phyloP scores from a whole-genome alignment of 1,140 invertebrate species.

The Nixonia krombeini region DNA sequence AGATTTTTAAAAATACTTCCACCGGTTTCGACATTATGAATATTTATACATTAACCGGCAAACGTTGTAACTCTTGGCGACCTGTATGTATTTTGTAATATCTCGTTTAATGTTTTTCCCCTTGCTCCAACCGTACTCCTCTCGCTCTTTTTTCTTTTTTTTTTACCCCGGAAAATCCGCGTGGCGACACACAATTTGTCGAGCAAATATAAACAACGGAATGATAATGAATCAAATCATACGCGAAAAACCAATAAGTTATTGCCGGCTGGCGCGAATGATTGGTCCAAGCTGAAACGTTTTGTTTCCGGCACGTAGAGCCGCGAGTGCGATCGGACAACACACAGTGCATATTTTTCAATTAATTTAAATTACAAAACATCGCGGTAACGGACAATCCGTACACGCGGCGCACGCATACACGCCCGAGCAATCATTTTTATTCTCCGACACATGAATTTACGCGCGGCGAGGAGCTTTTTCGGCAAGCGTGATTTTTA shows the following conservation, averaged over 20 bases:
- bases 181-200: conserved; percentile 40
- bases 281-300: conserved; percentile 56
- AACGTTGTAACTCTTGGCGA: conserved; percentile 6
- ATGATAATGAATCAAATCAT: conserved; percentile 70
- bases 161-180: conserved; percentile 18
- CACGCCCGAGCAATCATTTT: conserved; percentile 60
- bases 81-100: conserved; percentile 43
- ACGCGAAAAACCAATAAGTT: conserved; percentile 69
- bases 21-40: conserved; percentile 26
- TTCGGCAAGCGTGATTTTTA: conserved; percentile 43
- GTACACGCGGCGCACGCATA: conserved; percentile 20
- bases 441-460: conserved; percentile 54
- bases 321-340: conserved; percentile 58
- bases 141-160: conserved; percentile 20
- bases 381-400: conserved; percentile 59
- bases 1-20: conserved; percentile 22
- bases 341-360: conserved; percentile 69
- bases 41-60: conserved; percentile 37
- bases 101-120: conserved; percentile 44
- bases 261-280: conserved; percentile 64
- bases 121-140: too few species aligned
- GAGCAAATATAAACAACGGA: conserved; percentile 69
- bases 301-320: conserved; percentile 48
- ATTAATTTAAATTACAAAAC: conserved; percentile 71
- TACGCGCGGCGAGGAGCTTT: conserved; percentile 50